Base-by-base conservation (phyloP, 2,113 vertebrate genomes). In the Rhizomys pruinosus region DNA sequence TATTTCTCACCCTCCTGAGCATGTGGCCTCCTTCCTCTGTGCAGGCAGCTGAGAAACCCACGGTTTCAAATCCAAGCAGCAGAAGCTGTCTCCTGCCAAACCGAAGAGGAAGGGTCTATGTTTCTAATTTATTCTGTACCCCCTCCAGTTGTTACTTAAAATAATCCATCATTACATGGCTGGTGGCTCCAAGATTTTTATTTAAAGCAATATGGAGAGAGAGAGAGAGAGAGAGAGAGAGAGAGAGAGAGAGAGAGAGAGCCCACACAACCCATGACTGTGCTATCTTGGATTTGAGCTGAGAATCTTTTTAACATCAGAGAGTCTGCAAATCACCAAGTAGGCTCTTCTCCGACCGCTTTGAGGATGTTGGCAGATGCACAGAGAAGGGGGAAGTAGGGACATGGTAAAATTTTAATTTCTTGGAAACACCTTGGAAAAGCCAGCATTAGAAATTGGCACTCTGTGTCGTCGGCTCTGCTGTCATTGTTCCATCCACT, bases 131-230 rank as follows among this genome's bases (percentile, higher is more conserved):
- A 89, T 95, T 96, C 97, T 94, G 91, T 71, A 39, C 93, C 76
- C 88, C 63, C 68, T 37, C 95, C 2, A 7, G 92, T 85, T 95
- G 94, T 96, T 95, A 95, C 96, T 94, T 96, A 96, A 95, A 97
- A 96, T 88, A 96, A 93, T 96, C 96, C 92, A 95, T 93, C 27
- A 12, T 93, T 57, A 95, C 92, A 78, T 91, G 8, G 16, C 66
- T 86, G 94, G 93, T 97, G 96, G 95, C 92, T 96, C 96, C 95
- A 89, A 96, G 93, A 96, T 91, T 96, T 97, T 97, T 97, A 96
- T 74, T 94, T 80, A 92, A 95, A 97, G 96, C n/a, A 92, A 95
- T 95, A 94, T 52, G 93, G 57, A 86, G 91, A 90, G 16, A 72
- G 6, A 87, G n/a, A 69, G 61, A 88, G 32, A 55, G 19, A 22